Evolutionary conservation across 2,113 vertebrate species (phyloP).

Genomic region (Nothoprocta pentlandii): DNA sequence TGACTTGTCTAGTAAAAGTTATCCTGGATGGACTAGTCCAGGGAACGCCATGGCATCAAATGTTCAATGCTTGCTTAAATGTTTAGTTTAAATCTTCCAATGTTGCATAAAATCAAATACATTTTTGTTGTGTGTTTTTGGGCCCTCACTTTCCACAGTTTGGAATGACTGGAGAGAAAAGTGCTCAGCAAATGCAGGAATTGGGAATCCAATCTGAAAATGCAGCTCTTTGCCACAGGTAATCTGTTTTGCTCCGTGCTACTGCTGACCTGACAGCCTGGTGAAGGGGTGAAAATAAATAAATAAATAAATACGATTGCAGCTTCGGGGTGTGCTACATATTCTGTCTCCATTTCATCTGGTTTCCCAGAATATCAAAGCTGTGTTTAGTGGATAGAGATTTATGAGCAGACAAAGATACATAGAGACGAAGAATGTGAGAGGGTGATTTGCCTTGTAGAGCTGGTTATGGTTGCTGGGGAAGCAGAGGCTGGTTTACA

Average conservation of each 20-base stretch:
- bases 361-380: slow-evolving; percentile 69
- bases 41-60: background rate
- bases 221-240: background rate
- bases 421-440: slow-evolving; percentile 43
- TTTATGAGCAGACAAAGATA: slow-evolving; percentile 63
- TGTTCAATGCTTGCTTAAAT: background rate
- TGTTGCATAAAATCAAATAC: background rate
- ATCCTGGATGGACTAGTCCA: background rate
- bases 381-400: slow-evolving; percentile 35
- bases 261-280: background rate
- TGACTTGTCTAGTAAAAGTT: background rate
- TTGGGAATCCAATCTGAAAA: slow-evolving; percentile 14
- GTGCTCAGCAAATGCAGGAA: background rate
- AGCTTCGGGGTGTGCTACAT: slow-evolving; percentile 39
- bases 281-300: background rate
- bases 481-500: slow-evolving; percentile 54
- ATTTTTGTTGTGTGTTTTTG: background rate
- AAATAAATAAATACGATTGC: slow-evolving; percentile 3
- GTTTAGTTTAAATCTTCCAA: background rate
- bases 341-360: slow-evolving; percentile 58
- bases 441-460: slow-evolving; percentile 40
- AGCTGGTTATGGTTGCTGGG: slow-evolving; percentile 43
- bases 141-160: background rate
- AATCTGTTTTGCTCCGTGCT: slow-evolving; percentile 4
- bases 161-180: background rate